Percentiles rank a stretch among this genome's conserved stretches.
Conservation (phyloP, 1,140 invertebrate species). For the Dendrolimus punctatus region DNA sequence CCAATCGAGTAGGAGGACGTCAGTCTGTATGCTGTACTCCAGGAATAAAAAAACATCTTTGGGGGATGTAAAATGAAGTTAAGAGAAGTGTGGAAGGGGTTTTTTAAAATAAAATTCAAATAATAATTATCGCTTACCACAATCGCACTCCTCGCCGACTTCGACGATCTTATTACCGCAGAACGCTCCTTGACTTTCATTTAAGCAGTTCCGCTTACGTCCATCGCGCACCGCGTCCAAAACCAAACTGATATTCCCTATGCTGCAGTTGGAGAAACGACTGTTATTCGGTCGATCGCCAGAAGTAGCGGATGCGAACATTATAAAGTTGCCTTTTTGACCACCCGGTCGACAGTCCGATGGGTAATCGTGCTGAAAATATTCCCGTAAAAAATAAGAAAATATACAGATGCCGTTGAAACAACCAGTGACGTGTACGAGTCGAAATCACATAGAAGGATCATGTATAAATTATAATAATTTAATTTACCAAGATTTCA, state of each 20-base stretch:
- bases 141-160: constrained; percentile 98
- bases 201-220: constrained; percentile 96
- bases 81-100: background rate
- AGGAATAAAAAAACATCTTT: too few species aligned
- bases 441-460: too few species aligned
- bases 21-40: background rate
- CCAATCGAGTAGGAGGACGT: background rate
- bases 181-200: constrained; percentile 92
- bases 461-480: too few species aligned
- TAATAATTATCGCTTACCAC: constrained; percentile 70
- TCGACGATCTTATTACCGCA: constrained; percentile 99
- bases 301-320: constrained; percentile 97
- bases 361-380: constrained; percentile 93
- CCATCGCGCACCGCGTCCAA: constrained; percentile 92
- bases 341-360: constrained; percentile 92
- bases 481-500: too few species aligned
- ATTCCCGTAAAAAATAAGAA: background rate
- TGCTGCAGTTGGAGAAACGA: constrained; percentile 93
- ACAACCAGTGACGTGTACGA: too few species aligned
- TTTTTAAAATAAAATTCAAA: too few species aligned
- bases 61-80: background rate
- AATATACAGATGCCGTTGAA: too few species aligned
- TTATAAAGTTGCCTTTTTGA: constrained; percentile 93
- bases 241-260: constrained; percentile 96
- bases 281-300: constrained; percentile 96